Base-by-base conservation (phyloP, 1,140 invertebrate species). In the Conopomorpha cramerella region DNA sequence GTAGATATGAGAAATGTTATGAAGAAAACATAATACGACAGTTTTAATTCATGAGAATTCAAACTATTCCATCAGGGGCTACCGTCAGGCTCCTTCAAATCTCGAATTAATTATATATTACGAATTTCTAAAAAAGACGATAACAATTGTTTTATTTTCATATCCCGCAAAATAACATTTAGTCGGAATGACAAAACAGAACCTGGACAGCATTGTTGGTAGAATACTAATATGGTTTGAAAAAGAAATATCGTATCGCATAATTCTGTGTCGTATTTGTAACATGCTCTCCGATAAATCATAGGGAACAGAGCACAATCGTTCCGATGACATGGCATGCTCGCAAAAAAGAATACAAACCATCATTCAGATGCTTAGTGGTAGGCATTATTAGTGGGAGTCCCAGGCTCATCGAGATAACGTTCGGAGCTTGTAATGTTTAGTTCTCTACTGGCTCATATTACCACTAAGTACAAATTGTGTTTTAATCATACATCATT, bases 161-260 rank as follows among this genome's bases (percentile, higher is more conserved):
- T 71, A 71, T 72, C 70, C 58, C 67, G 68, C 49, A 70, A 71
- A 70, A 71, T 65, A 63, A 74, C 66, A 74, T 71, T 68, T 67
- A 62, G 59, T 60, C 61, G 70, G 70, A 66, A 74, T 74, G 61
- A 72, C 70, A 74, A 74, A 74, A 74, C 70, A 56, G 53, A 59
- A 53, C 53, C 52, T 55, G 57, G 51, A 47, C 60, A 61, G 55
- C 46, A 55, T 64, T 70, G 66, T 67, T 67, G 59, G 58, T 60
- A 46, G 66, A 68, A 74, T 74, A 74, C 70, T 74, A 74, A 74
- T 74, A 71, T 64, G 60, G 46, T 51, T 63, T 74, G 68, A 74
- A 71, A 63, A 74, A 71, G 66, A 74, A 74, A 71, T 70, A 71
- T 71, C 71, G 66, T 63, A 57, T 61, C 53, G 62, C 50, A 71